A percentile compares a stretch with the other conserved stretches of the same genome.
Evolutionary conservation across 2,113 vertebrate species (phyloP).

Genomic region (Chinchilla lanigera): DNA sequence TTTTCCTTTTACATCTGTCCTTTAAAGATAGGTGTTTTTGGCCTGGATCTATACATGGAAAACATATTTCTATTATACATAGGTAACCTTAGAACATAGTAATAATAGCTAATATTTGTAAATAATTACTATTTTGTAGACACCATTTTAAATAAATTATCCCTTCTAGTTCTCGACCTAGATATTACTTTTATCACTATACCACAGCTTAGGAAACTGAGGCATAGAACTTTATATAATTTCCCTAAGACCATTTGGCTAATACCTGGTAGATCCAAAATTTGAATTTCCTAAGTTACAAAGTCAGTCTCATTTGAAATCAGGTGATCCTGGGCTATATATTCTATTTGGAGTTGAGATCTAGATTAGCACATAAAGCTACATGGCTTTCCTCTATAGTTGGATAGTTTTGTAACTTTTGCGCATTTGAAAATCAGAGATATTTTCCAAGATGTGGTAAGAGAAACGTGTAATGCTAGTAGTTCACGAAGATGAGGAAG

Average conservation of each 20-base stretch:
- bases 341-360: not conserved
- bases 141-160: not conserved
- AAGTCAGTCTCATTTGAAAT: not conserved
- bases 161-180: not conserved
- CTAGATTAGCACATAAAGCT: not conserved
- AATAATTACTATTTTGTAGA: constrained; percentile 6
- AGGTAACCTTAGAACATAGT: not conserved
- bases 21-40: not conserved
- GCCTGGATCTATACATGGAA: constrained; percentile 1
- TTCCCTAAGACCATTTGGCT: not conserved
- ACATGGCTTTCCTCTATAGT: not conserved
- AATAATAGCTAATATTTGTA: not conserved
- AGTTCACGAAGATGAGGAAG: not conserved
- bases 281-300: not conserved
- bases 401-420: constrained; percentile 12
- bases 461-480: not conserved
- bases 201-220: not conserved
- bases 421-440: constrained; percentile 14
- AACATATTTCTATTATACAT: not conserved
- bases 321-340: not conserved
- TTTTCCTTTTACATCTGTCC: not conserved
- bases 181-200: not conserved
- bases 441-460: not conserved
- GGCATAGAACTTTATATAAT: not conserved
- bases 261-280: not conserved